A percentile compares a stretch with the other conserved stretches of the same genome.
Conservation (phyloP, 2,797 vertebrate species). For the Halcyon chelicuti region DNA sequence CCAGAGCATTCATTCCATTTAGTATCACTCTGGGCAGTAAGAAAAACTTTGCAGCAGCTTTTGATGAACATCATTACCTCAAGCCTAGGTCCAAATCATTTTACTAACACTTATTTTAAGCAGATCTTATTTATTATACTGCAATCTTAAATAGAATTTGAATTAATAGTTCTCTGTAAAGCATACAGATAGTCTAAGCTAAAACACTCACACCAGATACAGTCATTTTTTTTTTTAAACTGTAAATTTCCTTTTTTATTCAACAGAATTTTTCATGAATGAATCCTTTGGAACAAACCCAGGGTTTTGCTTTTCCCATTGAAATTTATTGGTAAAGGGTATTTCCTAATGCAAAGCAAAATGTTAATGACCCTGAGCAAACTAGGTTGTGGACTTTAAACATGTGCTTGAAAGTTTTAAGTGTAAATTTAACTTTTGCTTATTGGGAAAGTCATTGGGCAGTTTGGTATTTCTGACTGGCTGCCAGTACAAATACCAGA, state of each 20-base stretch:
- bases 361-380: slow-evolving; percentile 25
- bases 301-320: not conserved
- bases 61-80: not conserved
- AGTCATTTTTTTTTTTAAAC: not conserved
- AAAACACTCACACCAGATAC: not conserved
- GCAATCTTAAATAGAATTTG: not conserved
- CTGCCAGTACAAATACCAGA: not conserved
- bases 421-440: slow-evolving; percentile 12
- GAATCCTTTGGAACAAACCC: not conserved
- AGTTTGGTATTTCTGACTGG: not conserved
- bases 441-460: not conserved
- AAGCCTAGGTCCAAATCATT: not conserved
- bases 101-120: not conserved
- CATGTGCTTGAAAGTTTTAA: not conserved
- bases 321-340: not conserved
- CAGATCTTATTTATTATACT: not conserved
- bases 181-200: not conserved
- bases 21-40: not conserved
- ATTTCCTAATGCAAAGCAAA: slow-evolving; percentile 36
- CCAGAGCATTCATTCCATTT: not conserved
- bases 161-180: not conserved
- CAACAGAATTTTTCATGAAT: slow-evolving; percentile 42
- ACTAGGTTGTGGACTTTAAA: not conserved
- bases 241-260: not conserved
- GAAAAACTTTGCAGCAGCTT: not conserved